Evolutionary conservation across 1,140 invertebrate genomes (phyloP), one percentile per base, ranked within the genome.

Genomic region (Drosophila funebris): DNA sequence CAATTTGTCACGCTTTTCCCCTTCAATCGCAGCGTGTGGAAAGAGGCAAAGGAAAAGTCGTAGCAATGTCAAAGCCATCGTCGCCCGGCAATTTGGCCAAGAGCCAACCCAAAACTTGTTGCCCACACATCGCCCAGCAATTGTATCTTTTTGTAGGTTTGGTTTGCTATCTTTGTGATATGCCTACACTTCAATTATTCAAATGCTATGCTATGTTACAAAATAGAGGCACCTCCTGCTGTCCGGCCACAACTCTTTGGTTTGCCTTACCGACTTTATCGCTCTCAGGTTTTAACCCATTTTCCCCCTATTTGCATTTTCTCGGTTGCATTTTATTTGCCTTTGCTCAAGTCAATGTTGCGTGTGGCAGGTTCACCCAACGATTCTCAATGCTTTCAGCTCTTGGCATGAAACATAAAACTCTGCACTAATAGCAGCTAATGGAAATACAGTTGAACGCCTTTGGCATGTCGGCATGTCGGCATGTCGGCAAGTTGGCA

Each of bases 1-100:
- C 78, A 71, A 82, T 82, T 87, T 88, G 83, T 78, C 68, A 83
- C 75, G 72, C 71, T 83, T 70, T 81, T 66, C 77, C n/a, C n/a
- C n/a, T 56, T 44, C 53, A 46, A 56, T 46, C 54, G 31, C n/a
- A n/a, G n/a, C n/a, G n/a, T n/a, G n/a, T n/a, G n/a, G n/a, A n/a
- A 8, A n/a, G 9, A 4, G 22, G 24, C 5, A 62, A 13, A 27
- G n/a, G 14, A 58, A 60, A 68, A 61, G 22, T 73, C 64, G 46
- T 53, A 48, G 54, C 43, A 58, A 77, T 77, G 76, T 79, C 80
- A 84, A 75, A 73, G 69, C 48, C 54, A 78, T 66, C 37, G 62
- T 68, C 46, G 48, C 57, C 39, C 61, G 62, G 56, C 76, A 39
- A 73, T 76, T 72, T 54, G 56, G 48, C 62, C 44, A 69, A 27